phyloP scores from a whole-genome alignment of 2,888 invertebrate genomes.

The Rhogogaster chlorosoma region DNA sequence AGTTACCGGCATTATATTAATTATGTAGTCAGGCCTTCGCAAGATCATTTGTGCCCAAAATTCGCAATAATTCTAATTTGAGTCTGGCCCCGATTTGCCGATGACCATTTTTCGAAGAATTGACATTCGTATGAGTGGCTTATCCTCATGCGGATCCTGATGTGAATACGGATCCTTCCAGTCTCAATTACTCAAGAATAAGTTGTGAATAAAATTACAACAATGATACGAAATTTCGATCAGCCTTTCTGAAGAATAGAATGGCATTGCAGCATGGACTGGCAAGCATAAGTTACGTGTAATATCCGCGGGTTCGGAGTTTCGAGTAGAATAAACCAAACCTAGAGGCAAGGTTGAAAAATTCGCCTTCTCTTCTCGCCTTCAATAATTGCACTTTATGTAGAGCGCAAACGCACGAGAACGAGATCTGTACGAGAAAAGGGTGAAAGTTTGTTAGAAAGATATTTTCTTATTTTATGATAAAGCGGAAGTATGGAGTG shows the following conservation, averaged over 20 bases:
- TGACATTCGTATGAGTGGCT: no score
- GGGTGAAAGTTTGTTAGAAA: not conserved
- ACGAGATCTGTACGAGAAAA: not conserved
- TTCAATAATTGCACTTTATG: not conserved
- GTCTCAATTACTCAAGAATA: no score
- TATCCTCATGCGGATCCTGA: no score
- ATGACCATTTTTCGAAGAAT: no score
- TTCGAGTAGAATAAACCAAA: not conserved
- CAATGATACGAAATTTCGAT: no score
- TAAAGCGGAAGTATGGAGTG: conserved; percentile 71
- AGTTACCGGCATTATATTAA: not conserved
- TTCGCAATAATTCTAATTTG: not conserved
- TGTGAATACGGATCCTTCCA: no score
- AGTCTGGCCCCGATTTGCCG: no score
- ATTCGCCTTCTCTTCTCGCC: not conserved
- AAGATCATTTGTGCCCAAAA: not conserved
- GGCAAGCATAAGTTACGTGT: not conserved
- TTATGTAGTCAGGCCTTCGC: not conserved
- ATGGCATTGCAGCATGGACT: not conserved
- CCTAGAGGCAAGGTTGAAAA: no score
- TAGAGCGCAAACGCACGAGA: not conserved
- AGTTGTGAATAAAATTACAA: no score
- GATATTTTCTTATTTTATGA: not conserved
- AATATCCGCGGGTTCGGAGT: not conserved
- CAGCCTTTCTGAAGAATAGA: no score